Evolutionary conservation across 2,888 invertebrate genomes (phyloP).

Genomic region (Drosophila anceps): DNA sequence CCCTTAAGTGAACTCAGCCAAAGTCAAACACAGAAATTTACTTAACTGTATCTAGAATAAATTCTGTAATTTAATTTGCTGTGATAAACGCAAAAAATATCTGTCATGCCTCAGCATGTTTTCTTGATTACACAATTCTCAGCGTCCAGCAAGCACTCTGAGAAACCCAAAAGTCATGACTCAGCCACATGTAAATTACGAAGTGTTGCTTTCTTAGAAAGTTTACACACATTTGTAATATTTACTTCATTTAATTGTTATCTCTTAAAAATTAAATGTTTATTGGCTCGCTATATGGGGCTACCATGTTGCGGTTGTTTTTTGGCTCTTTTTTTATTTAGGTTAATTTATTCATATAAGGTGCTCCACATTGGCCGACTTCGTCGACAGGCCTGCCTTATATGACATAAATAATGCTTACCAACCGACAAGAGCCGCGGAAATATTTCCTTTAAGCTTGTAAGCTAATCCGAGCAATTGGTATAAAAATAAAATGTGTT

Average conservation of each 20-base stretch:
- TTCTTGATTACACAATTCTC: constrained; percentile 45
- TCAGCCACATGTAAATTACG: constrained; percentile 44
- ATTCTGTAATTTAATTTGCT: constrained; percentile 42
- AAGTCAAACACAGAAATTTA: constrained; percentile 70
- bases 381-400: constrained; percentile 1
- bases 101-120: constrained; percentile 11
- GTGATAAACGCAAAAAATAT: constrained; percentile 12
- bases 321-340: background rate
- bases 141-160: constrained; percentile 7
- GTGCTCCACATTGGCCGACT: constrained; percentile 7
- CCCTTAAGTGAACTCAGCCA: constrained; percentile 47
- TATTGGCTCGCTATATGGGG: constrained; percentile 49
- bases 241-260: constrained; percentile 28
- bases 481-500: constrained; percentile 6
- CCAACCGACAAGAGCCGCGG: too few relatives aligned
- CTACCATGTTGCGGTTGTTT: constrained; percentile 23
- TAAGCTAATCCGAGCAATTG: constrained; percentile 11
- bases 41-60: constrained; percentile 75
- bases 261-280: constrained; percentile 44
- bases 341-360: constrained; percentile 20
- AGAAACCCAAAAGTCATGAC: constrained; percentile 63
- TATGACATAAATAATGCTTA: constrained; percentile 25
- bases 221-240: constrained; percentile 46
- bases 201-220: constrained; percentile 64
- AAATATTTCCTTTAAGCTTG: background rate